Base-by-base conservation (phyloP, 2,797 vertebrate genomes). In the Pseudomugil tenellus region DNA sequence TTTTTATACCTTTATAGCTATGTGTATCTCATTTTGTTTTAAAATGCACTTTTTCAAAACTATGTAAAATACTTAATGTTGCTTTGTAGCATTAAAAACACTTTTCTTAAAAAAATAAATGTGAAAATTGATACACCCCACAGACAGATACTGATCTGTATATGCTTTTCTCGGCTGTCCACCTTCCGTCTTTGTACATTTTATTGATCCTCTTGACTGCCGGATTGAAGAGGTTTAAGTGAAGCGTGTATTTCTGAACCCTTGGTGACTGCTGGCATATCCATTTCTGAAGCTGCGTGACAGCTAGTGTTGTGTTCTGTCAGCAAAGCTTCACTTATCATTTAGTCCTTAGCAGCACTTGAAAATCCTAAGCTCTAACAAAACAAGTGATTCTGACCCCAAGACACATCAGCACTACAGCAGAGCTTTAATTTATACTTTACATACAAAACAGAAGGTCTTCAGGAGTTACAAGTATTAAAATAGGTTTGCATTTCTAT, bases 401-500 rank as follows among this genome's bases (percentile, higher is more conserved):
- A 74, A 90, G 84, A 87, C 77, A 62, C 54, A 70, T 67, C 58
- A 83, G 84, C 83, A 84, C 86, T 93, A 90, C 80, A 89, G 83
- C 81, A 84, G 85, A 87, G 80, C 79, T 94, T 92, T 92, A 90
- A 92, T 92, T 91, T 88, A 88, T 73, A 85, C 79, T 84, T 74
- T 91, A 90, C 88, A 91, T 92, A 93, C 79, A 92, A 89, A 94
- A 92, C 90, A 92, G 75, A 87, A 73, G 63, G 46, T 90, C 79
- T 88, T 85, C 87, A 90, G 80, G 87, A 85, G 65, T 89, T 89
- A 88, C 82, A 87, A 79, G 81, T 89, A 92, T 88, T 90, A 89
- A 91, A 91, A 92, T 88, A 93, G 81, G 61, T 91, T 90, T 88
- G 79, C 84, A 90, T 92, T 92, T 92, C 87, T 92, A 88, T 91